Conservation (phyloP, 2,113 vertebrate genomes). For the Ascaphus truei region DNA sequence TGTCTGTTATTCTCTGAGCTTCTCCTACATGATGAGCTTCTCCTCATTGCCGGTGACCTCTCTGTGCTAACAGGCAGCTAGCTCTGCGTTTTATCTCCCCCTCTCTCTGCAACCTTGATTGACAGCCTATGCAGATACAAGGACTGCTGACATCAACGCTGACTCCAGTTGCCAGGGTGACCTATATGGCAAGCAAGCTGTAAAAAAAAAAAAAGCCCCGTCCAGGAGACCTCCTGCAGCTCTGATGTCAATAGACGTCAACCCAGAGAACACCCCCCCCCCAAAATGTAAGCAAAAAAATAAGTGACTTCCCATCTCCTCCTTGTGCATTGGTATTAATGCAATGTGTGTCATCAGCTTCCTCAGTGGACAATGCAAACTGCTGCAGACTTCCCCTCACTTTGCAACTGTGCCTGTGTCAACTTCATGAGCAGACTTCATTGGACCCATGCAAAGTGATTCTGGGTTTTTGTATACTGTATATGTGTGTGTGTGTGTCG, state of each 20-base stretch:
- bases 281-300: background rate
- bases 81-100: background rate
- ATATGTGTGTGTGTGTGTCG: too few relatives aligned
- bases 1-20: too few relatives aligned
- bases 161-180: slow-evolving; percentile 79
- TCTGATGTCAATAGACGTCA: slow-evolving; percentile 86
- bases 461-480: too few relatives aligned
- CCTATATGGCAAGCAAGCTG: slow-evolving; percentile 56
- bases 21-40: too few relatives aligned
- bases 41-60: too few relatives aligned
- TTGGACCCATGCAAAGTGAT: too few relatives aligned
- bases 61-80: background rate
- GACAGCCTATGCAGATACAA: slow-evolving; percentile 54
- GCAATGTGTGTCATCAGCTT: too few relatives aligned
- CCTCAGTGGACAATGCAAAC: background rate
- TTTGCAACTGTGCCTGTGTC: too few relatives aligned
- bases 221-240: slow-evolving; percentile 15
- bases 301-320: too few relatives aligned
- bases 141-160: slow-evolving; percentile 70
- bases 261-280: slow-evolving; percentile 35
- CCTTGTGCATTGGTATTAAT: too few relatives aligned
- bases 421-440: too few relatives aligned
- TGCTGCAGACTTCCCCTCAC: background rate
- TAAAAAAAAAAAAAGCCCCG: slow-evolving; percentile 11
- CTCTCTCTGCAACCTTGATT: slow-evolving; percentile 31